Base-by-base conservation (phyloP, 2,888 invertebrate genomes). In the Drosophila nr. medialis region DNA sequence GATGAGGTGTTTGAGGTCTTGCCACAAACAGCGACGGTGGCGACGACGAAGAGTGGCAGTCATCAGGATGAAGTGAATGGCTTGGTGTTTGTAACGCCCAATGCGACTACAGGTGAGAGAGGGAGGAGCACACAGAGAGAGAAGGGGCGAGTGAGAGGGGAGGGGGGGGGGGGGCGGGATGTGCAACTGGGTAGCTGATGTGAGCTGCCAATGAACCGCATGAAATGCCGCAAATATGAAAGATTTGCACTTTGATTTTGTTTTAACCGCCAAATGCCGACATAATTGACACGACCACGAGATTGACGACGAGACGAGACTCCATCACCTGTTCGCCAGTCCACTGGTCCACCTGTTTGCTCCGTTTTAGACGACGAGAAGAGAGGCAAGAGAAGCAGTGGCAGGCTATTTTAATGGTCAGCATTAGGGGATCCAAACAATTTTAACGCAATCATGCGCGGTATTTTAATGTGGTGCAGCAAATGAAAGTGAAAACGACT, bases 401-500 rank as follows among this genome's bases (percentile, higher is more conserved):
- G 42, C 10, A 30, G 40, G 40, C 70, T 71, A 84, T 87, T 87
- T 86, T 86, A 89, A 90, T 90, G 84, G 77, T 61, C 75, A 82
- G 77, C 87, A 87, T 89, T 89, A 89, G 86, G 83, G 89, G 87
- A 86, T 89, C 72, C 77, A 89, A 84, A 89, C 82, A 90, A 91
- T 91, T 90, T 86, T 82, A 90, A 88, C 84, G 90, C 91, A 90
- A 90, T 91, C 90, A 91, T 88, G 89, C 87, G 86, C 78, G 83
- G 56, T 83, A 86, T 86, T 89, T 86, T 86, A 86, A 86, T 89
- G 87, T 85, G 89, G 73, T 72, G 64, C 80, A 77, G 72, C 74
- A 77, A 86, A 88, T 87, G 91, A 91, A 91, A 91, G 91, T 91
- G 83, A 87, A 89, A 87, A 86, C 72, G 51, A 78, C 71, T 70